Evolutionary conservation across 1,140 invertebrate species (phyloP).

Genomic region (Callitettix versicolor): DNA sequence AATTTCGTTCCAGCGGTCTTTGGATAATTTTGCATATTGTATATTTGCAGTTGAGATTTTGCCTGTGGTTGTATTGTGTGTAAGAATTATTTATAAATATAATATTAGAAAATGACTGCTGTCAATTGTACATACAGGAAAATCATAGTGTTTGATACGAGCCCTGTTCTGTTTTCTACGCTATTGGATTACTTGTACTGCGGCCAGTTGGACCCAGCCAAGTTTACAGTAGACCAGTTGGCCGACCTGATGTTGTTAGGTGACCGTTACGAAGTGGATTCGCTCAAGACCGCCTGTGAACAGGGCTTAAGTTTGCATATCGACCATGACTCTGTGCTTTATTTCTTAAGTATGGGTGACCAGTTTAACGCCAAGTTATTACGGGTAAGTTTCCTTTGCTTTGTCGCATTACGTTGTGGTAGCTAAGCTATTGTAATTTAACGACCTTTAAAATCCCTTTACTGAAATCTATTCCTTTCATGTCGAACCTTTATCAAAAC

Average conservation of each 20-base stretch:
- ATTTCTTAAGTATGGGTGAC: constrained; percentile 52
- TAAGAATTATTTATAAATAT: too few relatives aligned
- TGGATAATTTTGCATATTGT: too few relatives aligned
- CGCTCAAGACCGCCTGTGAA: constrained; percentile 48
- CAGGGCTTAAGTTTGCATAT: constrained; percentile 43
- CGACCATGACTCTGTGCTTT: constrained; percentile 51
- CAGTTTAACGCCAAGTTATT: constrained; percentile 48
- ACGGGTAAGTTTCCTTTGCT: constrained; percentile 37
- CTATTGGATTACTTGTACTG: constrained; percentile 54
- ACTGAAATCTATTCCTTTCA: background rate
- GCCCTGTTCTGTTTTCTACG: constrained; percentile 46
- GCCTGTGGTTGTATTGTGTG: too few relatives aligned
- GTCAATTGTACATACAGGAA: too few relatives aligned
- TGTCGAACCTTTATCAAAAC: too few relatives aligned
- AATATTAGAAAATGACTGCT: too few relatives aligned
- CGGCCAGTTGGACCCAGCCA: constrained; percentile 40
- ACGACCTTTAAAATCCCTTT: too few relatives aligned
- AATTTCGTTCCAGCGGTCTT: too few relatives aligned
- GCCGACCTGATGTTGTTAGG: constrained; percentile 49
- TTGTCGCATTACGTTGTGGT: too few relatives aligned
- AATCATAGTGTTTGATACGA: constrained; percentile 54
- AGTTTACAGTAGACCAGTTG: constrained; percentile 45
- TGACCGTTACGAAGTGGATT: constrained; percentile 45
- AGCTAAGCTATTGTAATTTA: too few relatives aligned
- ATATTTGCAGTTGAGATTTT: too few relatives aligned